Percentiles rank a stretch among this genome's conserved stretches.
These are phyloP conservation scores for Nebria brevicollis DNA, from an alignment of 2,888 invertebrate species.

Conservation along the genomic window DNA sequence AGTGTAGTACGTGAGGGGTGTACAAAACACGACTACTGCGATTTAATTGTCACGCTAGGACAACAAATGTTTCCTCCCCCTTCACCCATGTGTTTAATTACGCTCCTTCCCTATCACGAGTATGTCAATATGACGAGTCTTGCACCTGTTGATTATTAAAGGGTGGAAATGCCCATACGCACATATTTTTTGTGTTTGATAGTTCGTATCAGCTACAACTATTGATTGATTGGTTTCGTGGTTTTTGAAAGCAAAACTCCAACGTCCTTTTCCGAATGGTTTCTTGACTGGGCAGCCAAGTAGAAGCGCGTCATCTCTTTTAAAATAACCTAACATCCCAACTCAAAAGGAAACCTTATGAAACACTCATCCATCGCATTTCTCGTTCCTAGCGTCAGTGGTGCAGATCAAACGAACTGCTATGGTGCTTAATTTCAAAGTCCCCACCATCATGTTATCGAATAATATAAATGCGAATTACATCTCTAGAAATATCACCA, in stretches of 20 bases:
- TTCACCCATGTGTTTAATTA: background rate
- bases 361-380: background rate
- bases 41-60: background rate
- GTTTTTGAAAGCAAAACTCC: no score
- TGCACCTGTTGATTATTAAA: background rate
- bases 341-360: background rate
- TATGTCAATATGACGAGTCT: background rate
- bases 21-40: background rate
- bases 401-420: background rate
- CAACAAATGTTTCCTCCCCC: background rate
- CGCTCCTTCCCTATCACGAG: background rate
- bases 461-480: constrained; percentile 1
- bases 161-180: no score
- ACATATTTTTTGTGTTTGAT: no score
- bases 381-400: background rate
- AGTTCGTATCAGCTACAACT: no score
- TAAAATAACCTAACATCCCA: background rate
- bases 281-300: background rate
- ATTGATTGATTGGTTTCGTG: no score
- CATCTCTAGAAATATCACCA: background rate
- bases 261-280: no score
- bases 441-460: background rate
- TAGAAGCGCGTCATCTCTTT: background rate
- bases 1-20: background rate
- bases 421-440: background rate